Base-by-base conservation (phyloP, 2,797 vertebrate genomes). In the Aeoliscus strigatus region DNA sequence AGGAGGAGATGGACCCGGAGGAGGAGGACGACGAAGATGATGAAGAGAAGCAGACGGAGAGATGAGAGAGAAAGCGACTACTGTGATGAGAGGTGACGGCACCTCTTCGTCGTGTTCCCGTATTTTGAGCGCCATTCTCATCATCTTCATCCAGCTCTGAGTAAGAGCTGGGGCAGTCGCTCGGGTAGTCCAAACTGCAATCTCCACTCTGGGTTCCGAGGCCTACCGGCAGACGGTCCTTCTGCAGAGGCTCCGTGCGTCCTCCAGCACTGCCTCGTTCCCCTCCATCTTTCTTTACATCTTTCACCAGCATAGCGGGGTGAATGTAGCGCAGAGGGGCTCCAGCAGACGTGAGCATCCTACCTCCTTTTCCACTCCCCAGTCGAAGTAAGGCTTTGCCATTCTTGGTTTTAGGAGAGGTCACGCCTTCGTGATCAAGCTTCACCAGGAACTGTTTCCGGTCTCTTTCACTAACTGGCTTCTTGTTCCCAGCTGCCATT, bases 371-470 rank as follows among this genome's bases (percentile, higher is more conserved):
- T 18, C 74, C 73, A 17, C 64, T 60, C 32, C 60, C 90, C 5
- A 88, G 82, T n/a, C 91, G 65, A 15, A 95, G 88, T 74, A 98
- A 73, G 0, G 94, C 93, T 62, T 95, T 96, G 77, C 92, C 80
- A 39, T 89, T 93, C 80, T 97, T 98, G 25, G 93, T 97, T 77
- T 98, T 98, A 15, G 96, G 96, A n/a, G 95, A 97, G 0, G 91
- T 98, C 66, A 98, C 94, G 1, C 96, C 94, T 71, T 98, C 95
- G 0, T 97, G 96, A 86, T 98, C 96, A 42, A 99, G 89, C 79
- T 98, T 97, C 48, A 98, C 92, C 43, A 96, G 81, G 63, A 91
- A 93, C 65, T 95, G 94, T 41, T 91, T 92, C 52, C 91, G 87
- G 68, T 90, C 85, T 5, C 77, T 70, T 14, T 83, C 80, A 4